Percentiles rank a stretch among this genome's conserved stretches.
Conservation (phyloP, 1,140 invertebrate species). For the Danaus plexippus region DNA sequence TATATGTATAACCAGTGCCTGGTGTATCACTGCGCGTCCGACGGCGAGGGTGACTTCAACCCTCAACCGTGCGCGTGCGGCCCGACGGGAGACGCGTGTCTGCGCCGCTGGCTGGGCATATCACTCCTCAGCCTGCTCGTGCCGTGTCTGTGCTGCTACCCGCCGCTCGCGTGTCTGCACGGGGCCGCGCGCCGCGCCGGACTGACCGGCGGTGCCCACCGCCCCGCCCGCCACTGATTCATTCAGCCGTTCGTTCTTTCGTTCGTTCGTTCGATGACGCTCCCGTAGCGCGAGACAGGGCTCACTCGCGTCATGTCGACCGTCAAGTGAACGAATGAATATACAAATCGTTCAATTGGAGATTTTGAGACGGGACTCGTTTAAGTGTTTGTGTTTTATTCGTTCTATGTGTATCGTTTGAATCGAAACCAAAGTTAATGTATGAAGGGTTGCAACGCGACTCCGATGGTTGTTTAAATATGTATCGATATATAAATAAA, state of each 20-base stretch:
- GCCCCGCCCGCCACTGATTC: conserved; percentile 55
- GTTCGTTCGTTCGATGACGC: no score
- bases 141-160: conserved; percentile 95
- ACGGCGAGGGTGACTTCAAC: conserved; percentile 85
- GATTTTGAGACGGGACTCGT: no score
- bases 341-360: no score
- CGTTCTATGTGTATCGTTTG: conserved; percentile 34
- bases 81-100: conserved; percentile 71
- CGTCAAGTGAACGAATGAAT: no score
- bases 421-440: conserved; percentile 48
- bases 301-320: conserved; percentile 35
- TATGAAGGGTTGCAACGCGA: conserved; percentile 11
- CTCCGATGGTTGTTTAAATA: conserved; percentile 42
- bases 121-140: conserved; percentile 89
- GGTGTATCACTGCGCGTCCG: conserved; percentile 93
- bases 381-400: conserved; percentile 42
- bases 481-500: conserved; percentile 60
- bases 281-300: conserved; percentile 31
- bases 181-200: conserved; percentile 84
- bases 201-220: conserved; percentile 87
- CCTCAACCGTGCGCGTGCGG: conserved; percentile 86
- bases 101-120: conserved; percentile 85
- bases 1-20: conserved; percentile 76
- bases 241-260: no score
- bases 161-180: conserved; percentile 88